Percentiles rank a stretch among this genome's conserved stretches.
phyloP scores from a whole-genome alignment of 2,113 vertebrate species.

The Caranx melampygus region DNA sequence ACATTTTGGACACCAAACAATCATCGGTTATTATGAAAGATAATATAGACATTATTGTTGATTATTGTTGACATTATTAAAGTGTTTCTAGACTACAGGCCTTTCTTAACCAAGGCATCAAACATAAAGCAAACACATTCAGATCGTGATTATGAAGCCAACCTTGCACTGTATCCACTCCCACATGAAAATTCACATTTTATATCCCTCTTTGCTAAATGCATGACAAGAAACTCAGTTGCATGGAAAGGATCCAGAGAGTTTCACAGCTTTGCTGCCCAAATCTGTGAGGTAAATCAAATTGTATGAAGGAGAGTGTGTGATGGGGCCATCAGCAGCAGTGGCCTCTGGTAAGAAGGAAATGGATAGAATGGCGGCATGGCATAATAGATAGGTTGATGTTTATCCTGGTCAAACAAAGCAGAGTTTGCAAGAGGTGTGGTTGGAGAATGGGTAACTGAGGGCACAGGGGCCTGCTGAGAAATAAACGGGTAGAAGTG shows the following conservation, averaged over 20 bases:
- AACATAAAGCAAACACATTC: neutral
- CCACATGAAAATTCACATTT: neutral
- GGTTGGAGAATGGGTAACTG: slow-evolving; percentile 39
- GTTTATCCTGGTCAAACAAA: slow-evolving; percentile 7
- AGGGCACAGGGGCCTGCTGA: slow-evolving; percentile 19
- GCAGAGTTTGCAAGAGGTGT: slow-evolving; percentile 3
- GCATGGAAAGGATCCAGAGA: neutral
- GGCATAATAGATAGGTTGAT: neutral
- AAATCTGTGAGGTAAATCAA: neutral
- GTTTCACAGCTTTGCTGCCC: neutral
- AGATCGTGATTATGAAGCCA: neutral
- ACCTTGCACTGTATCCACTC: neutral
- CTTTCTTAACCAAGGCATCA: neutral
- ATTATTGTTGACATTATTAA: too few relatives aligned
- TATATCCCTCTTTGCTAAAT: neutral
- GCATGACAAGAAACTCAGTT: neutral
- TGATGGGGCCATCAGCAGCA: neutral
- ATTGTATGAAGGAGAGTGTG: neutral
- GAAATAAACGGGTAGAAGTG: slow-evolving; percentile 27
- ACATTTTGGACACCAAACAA: neutral
- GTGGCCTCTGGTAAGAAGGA: neutral
- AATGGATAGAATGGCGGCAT: slow-evolving; percentile 15
- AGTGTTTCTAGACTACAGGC: neutral
- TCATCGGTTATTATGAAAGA: neutral
- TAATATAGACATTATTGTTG: neutral